phyloP scores from a whole-genome alignment of 92 coral and sea anemone genomes.

The Blastomussa wellsi region DNA sequence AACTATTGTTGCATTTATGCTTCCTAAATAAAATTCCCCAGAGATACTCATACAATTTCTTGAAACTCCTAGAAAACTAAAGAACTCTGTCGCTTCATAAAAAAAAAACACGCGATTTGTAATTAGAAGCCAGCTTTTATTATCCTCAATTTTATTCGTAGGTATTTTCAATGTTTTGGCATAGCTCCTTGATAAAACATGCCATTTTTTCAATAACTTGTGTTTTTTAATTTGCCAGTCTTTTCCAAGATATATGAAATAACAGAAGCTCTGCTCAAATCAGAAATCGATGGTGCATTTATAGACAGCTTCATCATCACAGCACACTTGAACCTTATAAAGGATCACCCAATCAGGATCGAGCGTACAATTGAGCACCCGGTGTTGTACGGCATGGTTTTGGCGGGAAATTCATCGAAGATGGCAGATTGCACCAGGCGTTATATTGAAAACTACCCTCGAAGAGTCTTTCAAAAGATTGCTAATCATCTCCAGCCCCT shows the following conservation, averaged over 20 bases:
- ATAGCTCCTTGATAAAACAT: neutral
- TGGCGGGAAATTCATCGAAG: conserved; percentile 39
- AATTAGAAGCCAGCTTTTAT: too few species aligned
- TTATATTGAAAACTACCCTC: conserved; percentile 55
- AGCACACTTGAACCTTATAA: conserved; percentile 25
- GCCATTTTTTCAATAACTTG: neutral
- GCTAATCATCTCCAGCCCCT: conserved; percentile 54
- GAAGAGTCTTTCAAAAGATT: conserved; percentile 50
- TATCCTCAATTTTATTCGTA: too few species aligned
- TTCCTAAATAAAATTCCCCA: neutral
- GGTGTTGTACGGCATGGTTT: conserved; percentile 57
- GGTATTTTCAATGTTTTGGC: too few species aligned
- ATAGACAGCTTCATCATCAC: conserved; percentile 58
- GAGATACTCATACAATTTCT: too few species aligned
- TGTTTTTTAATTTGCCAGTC: conserved; percentile 29
- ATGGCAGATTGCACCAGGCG: conserved; percentile 45
- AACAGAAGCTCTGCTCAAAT: conserved; percentile 19
- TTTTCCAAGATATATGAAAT: conserved; percentile 42
- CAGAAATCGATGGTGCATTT: conserved; percentile 55
- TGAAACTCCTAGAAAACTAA: too few species aligned
- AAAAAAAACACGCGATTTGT: too few species aligned
- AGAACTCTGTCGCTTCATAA: too few species aligned
- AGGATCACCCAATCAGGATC: conserved; percentile 32
- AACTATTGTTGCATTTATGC: neutral
- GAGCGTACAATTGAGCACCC: conserved; percentile 66